Conservation (phyloP, 2,888 invertebrate species). For the Lasioglossum oenotherae region DNA sequence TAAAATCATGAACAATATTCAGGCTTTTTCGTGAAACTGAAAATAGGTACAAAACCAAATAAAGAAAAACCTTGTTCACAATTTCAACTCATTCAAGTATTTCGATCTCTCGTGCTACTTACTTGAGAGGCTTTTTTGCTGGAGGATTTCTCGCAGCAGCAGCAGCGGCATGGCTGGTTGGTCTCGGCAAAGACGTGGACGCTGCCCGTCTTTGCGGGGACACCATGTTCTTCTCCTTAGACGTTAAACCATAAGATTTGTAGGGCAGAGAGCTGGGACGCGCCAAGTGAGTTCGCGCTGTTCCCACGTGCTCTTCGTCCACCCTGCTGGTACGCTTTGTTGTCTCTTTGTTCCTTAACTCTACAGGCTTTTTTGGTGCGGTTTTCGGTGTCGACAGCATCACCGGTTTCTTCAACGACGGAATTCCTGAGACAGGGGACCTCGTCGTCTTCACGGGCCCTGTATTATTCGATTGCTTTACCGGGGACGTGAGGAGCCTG, state of each 20-base stretch:
- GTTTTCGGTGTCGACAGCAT: conserved; percentile 61
- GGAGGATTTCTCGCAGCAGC: conserved; percentile 72
- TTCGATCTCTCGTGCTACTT: conserved; percentile 75
- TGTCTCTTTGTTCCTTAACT: conserved; percentile 70
- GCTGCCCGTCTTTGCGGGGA: conserved; percentile 88
- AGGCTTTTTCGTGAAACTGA: background rate
- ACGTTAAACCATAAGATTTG: conserved; percentile 84
- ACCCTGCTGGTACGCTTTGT: conserved; percentile 87
- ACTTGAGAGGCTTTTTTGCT: conserved; percentile 84
- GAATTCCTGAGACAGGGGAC: conserved; percentile 79
- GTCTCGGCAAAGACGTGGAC: conserved; percentile 88
- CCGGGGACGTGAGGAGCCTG: conserved; percentile 90
- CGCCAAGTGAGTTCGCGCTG: conserved; percentile 83
- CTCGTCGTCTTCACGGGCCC: conserved; percentile 67
- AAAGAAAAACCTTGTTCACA: background rate
- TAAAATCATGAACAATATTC: conserved; percentile 9
- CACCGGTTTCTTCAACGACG: conserved; percentile 79
- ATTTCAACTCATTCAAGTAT: background rate
- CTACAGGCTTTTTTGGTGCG: conserved; percentile 63
- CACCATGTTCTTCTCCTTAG: conserved; percentile 77
- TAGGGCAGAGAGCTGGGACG: conserved; percentile 90
- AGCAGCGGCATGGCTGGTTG: conserved; percentile 84
- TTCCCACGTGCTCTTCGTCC: conserved; percentile 85
- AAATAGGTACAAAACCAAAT: background rate
- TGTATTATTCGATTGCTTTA: conserved; percentile 85